Conservation (phyloP, 2,797 vertebrate genomes). For the Odontamblyopus lacepedii region DNA sequence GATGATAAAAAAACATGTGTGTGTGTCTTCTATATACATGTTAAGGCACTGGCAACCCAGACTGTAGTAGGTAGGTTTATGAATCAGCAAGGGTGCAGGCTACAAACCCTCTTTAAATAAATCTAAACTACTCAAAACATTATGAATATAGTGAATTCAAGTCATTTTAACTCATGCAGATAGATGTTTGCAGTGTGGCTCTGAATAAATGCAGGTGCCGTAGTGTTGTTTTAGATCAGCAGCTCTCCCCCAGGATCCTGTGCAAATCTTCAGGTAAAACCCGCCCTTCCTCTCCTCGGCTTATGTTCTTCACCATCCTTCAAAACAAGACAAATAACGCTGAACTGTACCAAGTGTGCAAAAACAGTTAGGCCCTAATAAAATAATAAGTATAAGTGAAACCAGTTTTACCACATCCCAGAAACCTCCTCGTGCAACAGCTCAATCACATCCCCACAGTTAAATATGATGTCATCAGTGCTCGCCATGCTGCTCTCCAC, state of each 20-base stretch:
- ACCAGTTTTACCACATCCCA: slow-evolving; percentile 81
- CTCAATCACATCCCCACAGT: slow-evolving; percentile 86
- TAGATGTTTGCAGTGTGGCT: neutral
- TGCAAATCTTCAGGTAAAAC: slow-evolving; percentile 84
- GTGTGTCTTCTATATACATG: no score
- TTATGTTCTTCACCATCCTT: slow-evolving; percentile 90
- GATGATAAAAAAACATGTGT: no score
- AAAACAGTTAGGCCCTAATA: neutral
- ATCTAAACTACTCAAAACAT: neutral
- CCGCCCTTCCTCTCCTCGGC: slow-evolving; percentile 85
- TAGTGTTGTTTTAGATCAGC: slow-evolving; percentile 47
- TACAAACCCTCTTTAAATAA: no score
- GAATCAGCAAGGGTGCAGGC: no score
- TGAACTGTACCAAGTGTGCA: neutral
- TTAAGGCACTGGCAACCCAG: no score
- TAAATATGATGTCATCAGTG: slow-evolving; percentile 87
- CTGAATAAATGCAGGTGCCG: neutral
- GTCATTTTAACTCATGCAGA: neutral
- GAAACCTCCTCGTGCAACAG: slow-evolving; percentile 82
- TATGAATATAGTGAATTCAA: neutral
- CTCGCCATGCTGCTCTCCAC: slow-evolving; percentile 84
- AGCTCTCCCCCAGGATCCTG: slow-evolving; percentile 81
- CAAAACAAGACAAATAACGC: neutral
- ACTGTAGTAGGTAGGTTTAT: no score
- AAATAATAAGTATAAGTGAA: neutral